Base-by-base conservation (phyloP, 2,888 invertebrate species). In the Allophyes oxyacanthae region DNA sequence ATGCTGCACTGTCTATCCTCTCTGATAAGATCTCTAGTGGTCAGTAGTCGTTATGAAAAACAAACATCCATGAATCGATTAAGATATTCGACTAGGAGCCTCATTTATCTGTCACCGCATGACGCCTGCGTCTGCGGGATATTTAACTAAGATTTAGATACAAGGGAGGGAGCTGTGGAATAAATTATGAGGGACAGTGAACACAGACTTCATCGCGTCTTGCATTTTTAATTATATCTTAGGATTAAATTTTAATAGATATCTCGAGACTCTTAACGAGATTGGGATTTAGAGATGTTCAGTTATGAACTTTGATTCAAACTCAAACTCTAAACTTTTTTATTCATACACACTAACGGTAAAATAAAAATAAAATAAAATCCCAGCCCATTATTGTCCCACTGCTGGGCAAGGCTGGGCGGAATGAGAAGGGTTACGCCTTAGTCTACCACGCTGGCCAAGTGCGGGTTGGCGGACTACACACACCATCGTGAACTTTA, bases 71-170 rank as follows among this genome's bases (percentile, higher is more conserved):
- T 8, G 32, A 11, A 45, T 52, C 38, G 55, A 66, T 67, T 40
- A 67, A 72, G 62, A 59, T 64, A 74, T 70, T 69, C 65, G 50
- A 15, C 32, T 40, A 48, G 8, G 6, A 49, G 44, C 32, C 48
- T 52, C 58, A 64, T 66, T 61, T 59, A 57, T 63, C 56, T 64
- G 57, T 64, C 65, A 50, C 64, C 42, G 40, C 72, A 64, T 63
- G 71, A 64, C 64, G 62, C 51, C 65, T 48, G 25, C 32, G 28
- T 20, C 20, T 20, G 20, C 25, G 8, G n/a, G 57, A 46, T 57
- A 56, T 71, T 54, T 52, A 65, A 57, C 51, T 41, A 50, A 36
- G 45, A 67, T 32, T 53, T 46, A 45, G 55, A 13, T 33, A 54
- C 15, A n/a, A 15, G 43, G 72, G 66, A 48, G 33, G 3, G 37